Conservation (phyloP, 2,113 vertebrate species). For the Phalacrocorax carbo region DNA sequence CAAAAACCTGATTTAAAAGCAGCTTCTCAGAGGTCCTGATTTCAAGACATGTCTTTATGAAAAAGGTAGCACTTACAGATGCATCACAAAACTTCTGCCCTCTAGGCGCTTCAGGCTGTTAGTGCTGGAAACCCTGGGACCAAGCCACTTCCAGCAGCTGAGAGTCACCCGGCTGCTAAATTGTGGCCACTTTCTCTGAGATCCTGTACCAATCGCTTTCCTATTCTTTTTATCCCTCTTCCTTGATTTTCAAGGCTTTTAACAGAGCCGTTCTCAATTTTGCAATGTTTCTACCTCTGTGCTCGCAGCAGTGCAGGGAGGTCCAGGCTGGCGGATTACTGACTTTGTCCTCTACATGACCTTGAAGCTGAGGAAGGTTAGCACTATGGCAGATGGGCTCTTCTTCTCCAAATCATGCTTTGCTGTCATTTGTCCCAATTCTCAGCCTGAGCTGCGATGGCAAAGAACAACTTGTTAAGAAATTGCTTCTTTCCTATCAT, state of each 20-base stretch:
- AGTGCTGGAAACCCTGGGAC: neutral
- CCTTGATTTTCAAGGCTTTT: neutral
- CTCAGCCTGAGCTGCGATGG: neutral
- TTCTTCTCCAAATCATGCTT: neutral
- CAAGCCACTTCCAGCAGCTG: neutral
- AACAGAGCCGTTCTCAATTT: neutral
- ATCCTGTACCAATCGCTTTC: neutral
- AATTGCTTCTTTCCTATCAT: neutral
- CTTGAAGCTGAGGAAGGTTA: neutral
- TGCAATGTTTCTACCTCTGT: neutral
- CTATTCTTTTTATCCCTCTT: neutral
- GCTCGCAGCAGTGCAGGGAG: neutral
- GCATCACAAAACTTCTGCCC: neutral
- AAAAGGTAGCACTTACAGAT: neutral
- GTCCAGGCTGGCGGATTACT: neutral
- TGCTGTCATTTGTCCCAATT: neutral
- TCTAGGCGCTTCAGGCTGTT: neutral
- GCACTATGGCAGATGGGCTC: neutral
- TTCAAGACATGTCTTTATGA: neutral
- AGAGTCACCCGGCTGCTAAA: neutral
- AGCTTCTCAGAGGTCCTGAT: neutral
- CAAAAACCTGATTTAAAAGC: neutral
- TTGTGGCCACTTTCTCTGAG: neutral
- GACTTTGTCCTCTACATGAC: neutral
- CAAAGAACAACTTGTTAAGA: conserved; percentile 6